Evolutionary conservation across 37 sponge, comb jelly and placozoan genomes (phyloP), one percentile per base, ranked within the genome.

Genomic region (Spongia lamella): DNA sequence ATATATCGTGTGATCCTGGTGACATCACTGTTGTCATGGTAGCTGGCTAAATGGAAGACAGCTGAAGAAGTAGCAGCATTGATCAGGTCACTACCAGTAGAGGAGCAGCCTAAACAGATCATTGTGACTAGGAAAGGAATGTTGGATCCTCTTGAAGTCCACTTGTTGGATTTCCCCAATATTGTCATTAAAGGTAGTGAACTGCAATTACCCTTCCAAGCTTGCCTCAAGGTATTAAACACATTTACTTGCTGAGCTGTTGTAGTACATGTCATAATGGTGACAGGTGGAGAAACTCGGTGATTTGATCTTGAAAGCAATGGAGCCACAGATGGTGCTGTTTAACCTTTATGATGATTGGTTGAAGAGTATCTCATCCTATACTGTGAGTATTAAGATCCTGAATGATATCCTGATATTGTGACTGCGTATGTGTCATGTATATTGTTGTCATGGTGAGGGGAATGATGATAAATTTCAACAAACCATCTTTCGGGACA

Each of bases 101-200:
- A 98, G 82, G 99, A 98, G 56, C 99, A 98, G 64, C 99, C 99
- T 17, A 95, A 95, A 62, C 99, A 98, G 91, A 98, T 98, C 68
- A 98, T 98, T 38, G 99, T 98, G 20, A 98, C 99, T 4, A 65
- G 99, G 40, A 98, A 98, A 67, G 99, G 96, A 31, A 98, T 98
- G 99, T 61, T 98, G 69, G 99, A 98, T 62, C 99, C 99, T 34
- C 86, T 98, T 53, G 99, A 98, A 86, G 89, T 97, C 19, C 99
- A 98, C 68, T 65, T 98, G 50, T 75, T 98, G 32, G 99, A 98
- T 75, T 98, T 98, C 83, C 99, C 99, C 53, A 98, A 98, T 81
- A 98, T 98, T 66, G 93, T 98, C 33, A 98, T 98, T 76, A 98
- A 98, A 53, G 99, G 99, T 22, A 92, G 93, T 73, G 99, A 98